These are phyloP conservation scores for Mirounga angustirostris DNA, from an alignment of 2,113 vertebrate species.

Conservation along the genomic window DNA sequence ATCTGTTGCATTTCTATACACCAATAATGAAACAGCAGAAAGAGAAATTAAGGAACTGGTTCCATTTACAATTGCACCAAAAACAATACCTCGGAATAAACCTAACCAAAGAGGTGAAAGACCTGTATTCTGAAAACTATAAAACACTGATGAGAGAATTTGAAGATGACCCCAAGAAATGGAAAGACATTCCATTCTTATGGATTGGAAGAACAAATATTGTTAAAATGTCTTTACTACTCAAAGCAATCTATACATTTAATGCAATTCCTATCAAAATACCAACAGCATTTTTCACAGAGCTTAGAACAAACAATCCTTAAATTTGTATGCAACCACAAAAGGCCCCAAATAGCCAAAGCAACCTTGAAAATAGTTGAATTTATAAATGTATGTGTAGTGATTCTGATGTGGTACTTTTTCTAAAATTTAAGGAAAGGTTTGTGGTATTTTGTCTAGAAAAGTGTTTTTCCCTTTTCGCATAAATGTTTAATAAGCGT, in stretches of 20 bases:
- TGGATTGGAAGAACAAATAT: not conserved
- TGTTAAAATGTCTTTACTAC: not conserved
- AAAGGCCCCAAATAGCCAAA: not conserved
- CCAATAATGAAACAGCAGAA: not conserved
- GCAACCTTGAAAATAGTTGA: not conserved
- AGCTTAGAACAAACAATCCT: not conserved
- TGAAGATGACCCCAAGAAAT: not conserved
- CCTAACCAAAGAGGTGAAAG: not conserved
- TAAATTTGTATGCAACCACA: not conserved
- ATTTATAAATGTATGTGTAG: conserved; percentile 12
- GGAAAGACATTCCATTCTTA: not conserved
- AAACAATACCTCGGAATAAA: not conserved
- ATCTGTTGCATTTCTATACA: not conserved
- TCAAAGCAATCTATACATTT: not conserved
- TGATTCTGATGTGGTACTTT: not conserved
- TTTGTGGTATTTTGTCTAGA: conserved; percentile 25
- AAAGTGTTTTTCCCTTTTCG: conserved; percentile 2
- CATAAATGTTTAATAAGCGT: conserved; percentile 6
- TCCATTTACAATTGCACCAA: not conserved
- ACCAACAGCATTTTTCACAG: not conserved
- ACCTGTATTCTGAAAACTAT: not conserved
- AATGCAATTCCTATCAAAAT: not conserved
- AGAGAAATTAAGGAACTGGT: not conserved
- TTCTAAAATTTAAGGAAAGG: conserved; percentile 37
- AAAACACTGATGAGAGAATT: not conserved